phyloP scores from a whole-genome alignment of 2,888 invertebrate genomes.

The Rhamphomyia laevipes region DNA sequence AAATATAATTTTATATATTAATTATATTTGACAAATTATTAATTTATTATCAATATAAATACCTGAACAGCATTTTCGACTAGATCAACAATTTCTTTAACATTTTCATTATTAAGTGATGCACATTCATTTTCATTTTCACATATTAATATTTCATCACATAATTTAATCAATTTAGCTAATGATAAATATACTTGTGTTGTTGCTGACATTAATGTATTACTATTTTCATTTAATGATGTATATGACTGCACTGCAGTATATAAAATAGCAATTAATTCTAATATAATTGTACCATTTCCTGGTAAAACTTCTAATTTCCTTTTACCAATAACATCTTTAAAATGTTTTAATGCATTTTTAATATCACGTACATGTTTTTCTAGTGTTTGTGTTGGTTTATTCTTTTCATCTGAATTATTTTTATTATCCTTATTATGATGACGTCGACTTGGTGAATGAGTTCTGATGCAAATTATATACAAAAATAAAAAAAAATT shows the following conservation, averaged over 20 bases:
- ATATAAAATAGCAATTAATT: slow-evolving; percentile 63
- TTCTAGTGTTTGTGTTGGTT: slow-evolving; percentile 61
- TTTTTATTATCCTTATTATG: slow-evolving; percentile 42
- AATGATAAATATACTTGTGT: slow-evolving; percentile 78
- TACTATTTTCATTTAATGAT: slow-evolving; percentile 35
- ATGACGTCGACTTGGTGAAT: slow-evolving; percentile 53
- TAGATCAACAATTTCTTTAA: slow-evolving; percentile 54
- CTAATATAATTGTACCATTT: slow-evolving; percentile 85
- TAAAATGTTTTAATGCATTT: slow-evolving; percentile 74
- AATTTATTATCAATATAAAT: slow-evolving; percentile 11
- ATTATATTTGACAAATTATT: neutral
- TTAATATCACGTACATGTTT: slow-evolving; percentile 63
- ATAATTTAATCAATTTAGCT: slow-evolving; percentile 75
- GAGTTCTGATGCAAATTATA: slow-evolving; percentile 42
- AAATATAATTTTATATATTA: neutral
- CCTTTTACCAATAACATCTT: slow-evolving; percentile 84
- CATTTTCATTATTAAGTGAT: slow-evolving; percentile 47
- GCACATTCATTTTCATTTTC: slow-evolving; percentile 42
- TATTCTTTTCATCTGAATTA: slow-evolving; percentile 41
- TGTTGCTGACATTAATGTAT: slow-evolving; percentile 51
- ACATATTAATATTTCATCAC: slow-evolving; percentile 76
- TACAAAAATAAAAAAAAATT: neutral
- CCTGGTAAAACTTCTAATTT: slow-evolving; percentile 89
- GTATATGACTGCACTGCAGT: slow-evolving; percentile 33
- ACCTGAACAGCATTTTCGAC: slow-evolving; percentile 64